phyloP scores from a whole-genome alignment of 2,113 vertebrate species.

The Gila orcuttii region DNA sequence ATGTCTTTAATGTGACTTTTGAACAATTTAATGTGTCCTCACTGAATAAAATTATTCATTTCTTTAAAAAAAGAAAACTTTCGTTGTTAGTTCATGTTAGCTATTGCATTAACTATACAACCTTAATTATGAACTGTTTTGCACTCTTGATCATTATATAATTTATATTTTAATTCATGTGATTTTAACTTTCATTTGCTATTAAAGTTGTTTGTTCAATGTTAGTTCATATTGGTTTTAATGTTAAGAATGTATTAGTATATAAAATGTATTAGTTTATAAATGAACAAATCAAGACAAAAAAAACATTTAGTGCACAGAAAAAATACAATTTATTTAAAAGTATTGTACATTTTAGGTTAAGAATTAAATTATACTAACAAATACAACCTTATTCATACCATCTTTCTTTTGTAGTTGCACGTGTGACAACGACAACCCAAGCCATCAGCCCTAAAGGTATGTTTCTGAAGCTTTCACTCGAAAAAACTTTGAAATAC shows the following conservation, averaged over 20 bases:
- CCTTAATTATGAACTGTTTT: neutral
- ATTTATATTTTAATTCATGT: neutral
- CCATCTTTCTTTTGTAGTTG: constrained; percentile 16
- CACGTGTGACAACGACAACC: neutral
- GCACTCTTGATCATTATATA: neutral
- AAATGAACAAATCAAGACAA: neutral
- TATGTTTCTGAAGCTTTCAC: constrained; percentile 28
- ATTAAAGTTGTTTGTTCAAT: neutral
- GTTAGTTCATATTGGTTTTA: neutral
- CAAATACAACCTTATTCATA: neutral
- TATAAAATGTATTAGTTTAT: neutral
- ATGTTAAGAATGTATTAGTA: neutral
- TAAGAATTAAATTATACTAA: neutral
- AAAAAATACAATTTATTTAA: neutral
- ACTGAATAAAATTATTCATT: neutral
- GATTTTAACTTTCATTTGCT: neutral
- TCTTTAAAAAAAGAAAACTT: neutral
- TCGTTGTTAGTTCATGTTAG: neutral
- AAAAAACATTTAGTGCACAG: neutral
- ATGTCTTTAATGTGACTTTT: too few species aligned
- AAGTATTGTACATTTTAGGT: neutral
- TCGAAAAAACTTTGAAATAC: neutral
- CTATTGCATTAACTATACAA: neutral
- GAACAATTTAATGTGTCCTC: too few species aligned
- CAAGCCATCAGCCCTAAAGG: constrained; percentile 14